These are phyloP conservation scores for Zosterops pallidus DNA, from an alignment of 2,113 vertebrate genomes.

Conservation along the genomic window DNA sequence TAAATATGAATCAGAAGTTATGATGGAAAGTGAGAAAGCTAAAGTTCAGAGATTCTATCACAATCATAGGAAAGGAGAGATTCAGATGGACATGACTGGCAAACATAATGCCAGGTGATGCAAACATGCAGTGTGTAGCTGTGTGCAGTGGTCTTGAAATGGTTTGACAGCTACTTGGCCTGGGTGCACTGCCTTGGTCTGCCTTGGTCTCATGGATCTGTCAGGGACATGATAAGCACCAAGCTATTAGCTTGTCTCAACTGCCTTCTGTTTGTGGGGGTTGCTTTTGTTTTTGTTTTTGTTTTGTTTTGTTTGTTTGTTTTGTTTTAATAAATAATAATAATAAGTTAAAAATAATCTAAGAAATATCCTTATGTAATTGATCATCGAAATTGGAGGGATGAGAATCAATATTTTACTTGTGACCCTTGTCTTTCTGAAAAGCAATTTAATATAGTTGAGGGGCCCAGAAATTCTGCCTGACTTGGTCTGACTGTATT, in stretches of 20 bases:
- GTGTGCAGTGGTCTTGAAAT: background rate
- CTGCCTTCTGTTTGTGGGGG: background rate
- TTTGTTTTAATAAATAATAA: background rate
- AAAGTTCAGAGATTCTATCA: background rate
- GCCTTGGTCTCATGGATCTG: background rate
- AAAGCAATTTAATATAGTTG: background rate
- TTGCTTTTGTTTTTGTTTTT: no score
- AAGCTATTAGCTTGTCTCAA: background rate
- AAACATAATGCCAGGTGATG: background rate
- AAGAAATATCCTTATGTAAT: background rate
- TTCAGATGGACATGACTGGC: background rate
- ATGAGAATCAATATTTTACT: background rate
- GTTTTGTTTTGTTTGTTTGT: no score
- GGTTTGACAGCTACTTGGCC: background rate
- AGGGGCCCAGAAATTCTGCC: background rate
- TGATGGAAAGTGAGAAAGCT: background rate
- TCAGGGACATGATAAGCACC: background rate
- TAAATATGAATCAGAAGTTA: background rate
- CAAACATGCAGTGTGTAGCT: background rate
- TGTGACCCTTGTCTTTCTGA: background rate
- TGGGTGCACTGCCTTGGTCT: background rate
- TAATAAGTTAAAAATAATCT: background rate
- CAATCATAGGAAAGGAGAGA: background rate
- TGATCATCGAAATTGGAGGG: background rate
- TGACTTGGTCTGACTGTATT: background rate